Conservation (phyloP, 1,140 invertebrate genomes). For the Rhizoglyphus robini region DNA sequence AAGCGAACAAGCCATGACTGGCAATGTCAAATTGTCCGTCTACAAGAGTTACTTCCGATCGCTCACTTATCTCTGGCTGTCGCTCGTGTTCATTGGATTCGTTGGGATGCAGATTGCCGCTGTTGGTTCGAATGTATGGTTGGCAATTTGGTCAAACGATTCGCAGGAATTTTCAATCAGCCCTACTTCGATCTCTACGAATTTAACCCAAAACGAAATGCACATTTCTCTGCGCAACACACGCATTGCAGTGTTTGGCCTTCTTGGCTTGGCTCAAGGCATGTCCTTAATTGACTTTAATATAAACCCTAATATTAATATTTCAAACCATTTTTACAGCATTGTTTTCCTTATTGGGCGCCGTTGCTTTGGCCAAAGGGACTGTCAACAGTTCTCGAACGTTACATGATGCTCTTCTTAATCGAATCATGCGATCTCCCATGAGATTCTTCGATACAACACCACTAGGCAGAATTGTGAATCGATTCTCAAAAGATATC, state of each 20-base stretch:
- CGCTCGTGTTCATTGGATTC: slow-evolving; percentile 24
- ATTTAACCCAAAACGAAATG: too few species aligned
- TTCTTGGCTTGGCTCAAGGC: slow-evolving; percentile 26
- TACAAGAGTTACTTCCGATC: slow-evolving; percentile 47
- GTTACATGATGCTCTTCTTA: slow-evolving; percentile 29
- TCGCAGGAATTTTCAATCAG: too few species aligned
- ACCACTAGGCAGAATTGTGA: slow-evolving; percentile 36
- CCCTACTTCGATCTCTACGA: too few species aligned
- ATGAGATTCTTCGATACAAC: slow-evolving; percentile 38
- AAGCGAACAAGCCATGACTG: slow-evolving; percentile 73
- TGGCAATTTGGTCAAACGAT: slow-evolving; percentile 48
- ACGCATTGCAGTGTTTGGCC: slow-evolving; percentile 25
- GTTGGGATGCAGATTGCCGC: slow-evolving; percentile 44
- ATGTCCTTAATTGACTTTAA: too few species aligned
- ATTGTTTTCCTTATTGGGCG: slow-evolving; percentile 23
- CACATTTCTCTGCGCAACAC: slow-evolving; percentile 20
- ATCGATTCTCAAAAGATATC: slow-evolving; percentile 40
- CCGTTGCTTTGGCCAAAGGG: slow-evolving; percentile 25
- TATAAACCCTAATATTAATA: too few species aligned
- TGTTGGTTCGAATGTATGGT: slow-evolving; percentile 83
- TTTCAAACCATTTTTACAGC: too few species aligned
- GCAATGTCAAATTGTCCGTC: slow-evolving; percentile 72
- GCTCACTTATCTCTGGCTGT: slow-evolving; percentile 22
- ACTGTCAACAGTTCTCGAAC: slow-evolving; percentile 24
- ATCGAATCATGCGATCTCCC: slow-evolving; percentile 31